Base-by-base conservation (phyloP, 2,888 invertebrate genomes). In the Chymomyza amoena region DNA sequence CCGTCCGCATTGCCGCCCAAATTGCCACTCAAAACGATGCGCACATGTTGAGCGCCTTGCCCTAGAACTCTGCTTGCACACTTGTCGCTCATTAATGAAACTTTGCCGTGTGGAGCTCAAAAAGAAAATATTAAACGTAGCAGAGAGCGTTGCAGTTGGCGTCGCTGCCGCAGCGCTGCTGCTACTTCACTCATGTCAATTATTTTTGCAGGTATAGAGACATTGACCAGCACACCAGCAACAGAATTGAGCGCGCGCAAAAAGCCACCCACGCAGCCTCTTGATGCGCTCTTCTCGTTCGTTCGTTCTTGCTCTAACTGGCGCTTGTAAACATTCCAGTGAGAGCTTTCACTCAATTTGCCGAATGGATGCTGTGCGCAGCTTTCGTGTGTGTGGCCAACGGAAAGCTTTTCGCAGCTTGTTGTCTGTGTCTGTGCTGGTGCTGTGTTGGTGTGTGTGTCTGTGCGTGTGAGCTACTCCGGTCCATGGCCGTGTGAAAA, bases 401-500 rank as follows among this genome's bases (percentile, higher is more conserved):
- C n/a, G 28, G 3, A 32, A 32, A 32, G 32, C 32, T 32, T 9
- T 7, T 7, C 28, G 32, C 32, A 7, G 32, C 32, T 60, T 50
- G 60, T 32, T 32, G 69, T 64, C 57, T 50, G 20, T 25, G 25
- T 25, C 69, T 67, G 72, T 64, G 66, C 65, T 57, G 36, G 60
- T 60, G 39, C 6, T 25, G 25, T 25, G 25, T 3, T 3, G 25
- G 4, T 25, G 16, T 63, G 64, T 51, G 16, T 28, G 52, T 7
- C 18, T 52, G 16, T 54, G 16, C 15, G 39, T 45, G 39, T 45
- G 39, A 57, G 57, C 57, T 66, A 45, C 75, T 77, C 77, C 83
- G 91, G 91, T 91, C 91, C 91, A 90, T 90, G 90, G 89, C 84
- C 90, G 89, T 86, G 84, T 78, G 83, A 88, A 90, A 90, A 89